Conservation (phyloP, 30 jellyfish, hydroid and myxozoan species). For the Catostylus mosaicus region DNA sequence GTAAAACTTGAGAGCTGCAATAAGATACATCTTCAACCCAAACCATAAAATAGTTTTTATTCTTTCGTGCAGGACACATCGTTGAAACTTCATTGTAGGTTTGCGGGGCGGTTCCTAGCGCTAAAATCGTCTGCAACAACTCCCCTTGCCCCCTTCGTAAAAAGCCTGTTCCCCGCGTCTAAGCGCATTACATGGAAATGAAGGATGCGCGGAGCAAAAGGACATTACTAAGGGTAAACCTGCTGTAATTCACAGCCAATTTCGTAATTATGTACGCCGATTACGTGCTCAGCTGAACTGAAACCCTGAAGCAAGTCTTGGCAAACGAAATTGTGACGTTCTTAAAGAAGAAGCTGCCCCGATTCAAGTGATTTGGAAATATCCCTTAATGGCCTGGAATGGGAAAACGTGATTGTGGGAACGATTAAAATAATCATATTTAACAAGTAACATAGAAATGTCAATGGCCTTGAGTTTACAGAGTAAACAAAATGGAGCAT, state of each 20-base stretch:
- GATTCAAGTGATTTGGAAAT: not conserved
- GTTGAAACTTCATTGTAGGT: not conserved
- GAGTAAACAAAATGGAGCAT: not conserved
- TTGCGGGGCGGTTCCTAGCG: not conserved
- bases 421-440: not conserved
- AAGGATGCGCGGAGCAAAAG: too few relatives aligned
- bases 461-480: not conserved
- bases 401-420: not conserved
- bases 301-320: not conserved
- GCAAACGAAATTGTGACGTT: not conserved
- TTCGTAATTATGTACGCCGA: too few relatives aligned
- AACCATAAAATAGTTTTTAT: too few relatives aligned
- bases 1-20: not conserved
- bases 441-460: not conserved
- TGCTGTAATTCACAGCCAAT: too few relatives aligned
- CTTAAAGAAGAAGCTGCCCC: too few relatives aligned
- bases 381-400: not conserved
- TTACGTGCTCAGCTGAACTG: too few relatives aligned
- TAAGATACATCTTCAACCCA: not conserved
- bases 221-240: too few relatives aligned
- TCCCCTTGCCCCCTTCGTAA: not conserved
- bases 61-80: too few relatives aligned
- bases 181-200: too few relatives aligned
- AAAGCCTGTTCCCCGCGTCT: not conserved
- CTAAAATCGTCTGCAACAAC: not conserved